Conservation (phyloP, 2,888 invertebrate species). For the Stomorhina lunata region DNA sequence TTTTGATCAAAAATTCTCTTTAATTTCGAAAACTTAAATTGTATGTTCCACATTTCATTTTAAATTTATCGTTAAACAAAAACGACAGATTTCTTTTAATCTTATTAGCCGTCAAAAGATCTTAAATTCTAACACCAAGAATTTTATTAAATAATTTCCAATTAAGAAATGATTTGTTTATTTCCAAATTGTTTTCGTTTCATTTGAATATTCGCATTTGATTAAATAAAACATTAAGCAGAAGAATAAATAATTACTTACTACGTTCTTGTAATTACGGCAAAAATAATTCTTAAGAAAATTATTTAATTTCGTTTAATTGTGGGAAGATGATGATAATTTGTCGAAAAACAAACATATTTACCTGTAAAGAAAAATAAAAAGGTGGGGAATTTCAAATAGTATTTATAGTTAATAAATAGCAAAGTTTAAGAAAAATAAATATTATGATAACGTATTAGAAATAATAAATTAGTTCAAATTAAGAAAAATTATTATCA, state of each 20-base stretch:
- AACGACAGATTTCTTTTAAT: constrained; percentile 53
- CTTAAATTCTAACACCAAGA: constrained; percentile 1
- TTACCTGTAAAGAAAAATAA: constrained; percentile 22
- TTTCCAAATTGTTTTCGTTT: neutral
- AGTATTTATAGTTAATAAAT: neutral
- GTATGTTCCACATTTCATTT: no score
- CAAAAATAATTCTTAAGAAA: neutral
- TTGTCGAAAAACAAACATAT: constrained; percentile 33
- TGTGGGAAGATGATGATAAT: constrained; percentile 39
- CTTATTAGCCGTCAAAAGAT: constrained; percentile 30
- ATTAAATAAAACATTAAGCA: constrained; percentile 16
- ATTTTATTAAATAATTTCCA: constrained; percentile 9
- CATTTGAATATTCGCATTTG: neutral
- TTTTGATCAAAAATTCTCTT: no score
- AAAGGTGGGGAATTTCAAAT: neutral
- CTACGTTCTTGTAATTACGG: neutral
- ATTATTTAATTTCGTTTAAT: constrained; percentile 1
- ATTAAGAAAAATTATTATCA: no score
- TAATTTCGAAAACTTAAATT: no score
- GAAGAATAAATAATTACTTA: constrained; percentile 7
- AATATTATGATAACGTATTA: neutral
- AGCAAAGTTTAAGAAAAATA: neutral
- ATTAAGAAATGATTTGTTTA: constrained; percentile 26
- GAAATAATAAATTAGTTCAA: no score
- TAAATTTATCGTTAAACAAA: constrained; percentile 34